Percentiles rank a stretch among this genome's conserved stretches.
These are phyloP conservation scores for Coendou prehensilis DNA, from an alignment of 2,797 vertebrate genomes.

Conservation along the genomic window DNA sequence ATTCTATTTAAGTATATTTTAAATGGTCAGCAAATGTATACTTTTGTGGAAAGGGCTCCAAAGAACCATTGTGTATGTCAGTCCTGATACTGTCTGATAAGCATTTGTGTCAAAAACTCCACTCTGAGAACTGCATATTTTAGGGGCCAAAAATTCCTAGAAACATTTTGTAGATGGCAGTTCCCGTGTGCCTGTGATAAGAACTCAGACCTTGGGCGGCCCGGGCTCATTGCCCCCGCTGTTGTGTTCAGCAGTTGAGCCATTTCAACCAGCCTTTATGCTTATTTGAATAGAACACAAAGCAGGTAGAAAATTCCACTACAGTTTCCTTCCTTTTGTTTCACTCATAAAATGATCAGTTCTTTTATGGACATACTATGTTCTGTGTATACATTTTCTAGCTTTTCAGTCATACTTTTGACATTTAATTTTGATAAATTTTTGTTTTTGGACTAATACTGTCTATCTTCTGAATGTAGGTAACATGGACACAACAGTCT, in stretches of 20 bases:
- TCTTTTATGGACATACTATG: neutral
- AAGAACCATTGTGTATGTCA: neutral
- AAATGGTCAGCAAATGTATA: conserved; percentile 10
- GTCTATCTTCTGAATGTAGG: conserved; percentile 4
- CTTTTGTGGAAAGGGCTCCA: neutral
- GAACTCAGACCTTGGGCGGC: neutral
- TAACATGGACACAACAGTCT: neutral
- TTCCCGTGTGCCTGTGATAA: neutral
- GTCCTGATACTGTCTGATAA: neutral
- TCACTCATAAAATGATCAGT: neutral
- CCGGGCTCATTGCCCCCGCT: neutral
- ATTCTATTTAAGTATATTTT: neutral
- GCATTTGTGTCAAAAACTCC: neutral
- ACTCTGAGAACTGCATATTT: neutral
- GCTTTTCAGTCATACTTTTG: neutral
- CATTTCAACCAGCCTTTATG: neutral
- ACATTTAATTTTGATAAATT: neutral
- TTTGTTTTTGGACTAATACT: neutral
- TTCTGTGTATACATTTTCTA: neutral
- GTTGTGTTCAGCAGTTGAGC: neutral
- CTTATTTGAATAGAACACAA: neutral
- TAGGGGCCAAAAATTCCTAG: neutral
- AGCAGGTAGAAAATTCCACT: conserved; percentile 40
- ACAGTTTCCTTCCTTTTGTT: neutral
- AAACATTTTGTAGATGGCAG: neutral